Evolutionary conservation across 2,797 vertebrate species (phyloP).

Genomic region (Neosilurus hyrtlii): DNA sequence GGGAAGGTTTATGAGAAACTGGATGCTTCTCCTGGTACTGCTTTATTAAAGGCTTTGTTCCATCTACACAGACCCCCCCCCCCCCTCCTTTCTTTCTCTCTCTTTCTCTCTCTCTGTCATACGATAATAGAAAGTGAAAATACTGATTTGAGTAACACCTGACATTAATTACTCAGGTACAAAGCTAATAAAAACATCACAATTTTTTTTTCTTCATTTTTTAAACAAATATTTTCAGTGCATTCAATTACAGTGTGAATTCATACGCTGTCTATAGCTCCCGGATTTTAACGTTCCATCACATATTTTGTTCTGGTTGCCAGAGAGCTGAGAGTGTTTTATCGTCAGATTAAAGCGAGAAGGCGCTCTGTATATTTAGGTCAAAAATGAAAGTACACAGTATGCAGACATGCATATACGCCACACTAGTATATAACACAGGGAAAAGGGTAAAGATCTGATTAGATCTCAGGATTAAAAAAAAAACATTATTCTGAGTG

Average conservation of each 20-base stretch:
- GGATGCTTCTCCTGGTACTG: slow-evolving; percentile 64
- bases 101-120: background rate
- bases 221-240: background rate
- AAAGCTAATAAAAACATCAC: no score
- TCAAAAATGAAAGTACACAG: background rate
- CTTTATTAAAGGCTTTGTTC: slow-evolving; percentile 52
- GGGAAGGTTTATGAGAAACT: slow-evolving; percentile 67
- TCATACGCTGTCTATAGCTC: background rate
- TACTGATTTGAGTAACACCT: background rate
- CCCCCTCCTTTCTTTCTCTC: slow-evolving; percentile 15
- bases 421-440: no score
- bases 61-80: slow-evolving; percentile 16
- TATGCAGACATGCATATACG: background rate
- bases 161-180: background rate
- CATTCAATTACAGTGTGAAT: background rate
- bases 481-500: no score
- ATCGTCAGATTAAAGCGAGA: background rate
- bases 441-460: no score
- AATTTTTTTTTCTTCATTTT: background rate
- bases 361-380: background rate
- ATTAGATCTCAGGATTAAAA: no score
- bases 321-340: background rate
- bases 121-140: background rate
- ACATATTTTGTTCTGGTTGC: background rate
- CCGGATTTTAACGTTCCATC: background rate